Percentiles rank a stretch among this genome's conserved stretches.
These are phyloP conservation scores for Synanthedon vespiformis DNA, from an alignment of 2,888 invertebrate species.

Conservation along the genomic window DNA sequence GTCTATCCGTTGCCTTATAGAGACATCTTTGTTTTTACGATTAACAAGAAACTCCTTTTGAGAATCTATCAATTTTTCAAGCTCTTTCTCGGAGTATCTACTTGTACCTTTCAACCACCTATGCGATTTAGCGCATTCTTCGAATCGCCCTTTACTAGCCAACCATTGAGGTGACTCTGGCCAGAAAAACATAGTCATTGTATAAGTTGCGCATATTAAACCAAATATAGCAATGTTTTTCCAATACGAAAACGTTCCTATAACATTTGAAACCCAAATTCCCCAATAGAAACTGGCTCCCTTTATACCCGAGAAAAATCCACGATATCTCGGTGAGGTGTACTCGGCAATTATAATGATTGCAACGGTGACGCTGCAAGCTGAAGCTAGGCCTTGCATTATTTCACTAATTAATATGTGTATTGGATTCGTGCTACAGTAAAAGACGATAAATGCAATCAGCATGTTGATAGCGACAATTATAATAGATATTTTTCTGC, in stretches of 20 bases:
- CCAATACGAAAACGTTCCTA: constrained; percentile 16
- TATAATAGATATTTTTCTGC: constrained; percentile 19
- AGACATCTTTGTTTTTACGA: constrained; percentile 6
- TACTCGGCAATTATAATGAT: constrained; percentile 21
- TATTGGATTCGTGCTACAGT: constrained; percentile 7
- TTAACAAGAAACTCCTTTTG: constrained; percentile 9
- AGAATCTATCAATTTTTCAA: constrained; percentile 20
- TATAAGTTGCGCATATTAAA: neutral
- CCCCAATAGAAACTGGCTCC: constrained; percentile 21
- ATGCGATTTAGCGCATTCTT: constrained; percentile 26
- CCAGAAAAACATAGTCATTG: constrained; percentile 8
- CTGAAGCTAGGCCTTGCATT: constrained; percentile 18
- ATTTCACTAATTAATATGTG: constrained; percentile 18
- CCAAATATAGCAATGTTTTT: constrained; percentile 9
- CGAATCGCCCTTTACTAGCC: constrained; percentile 29
- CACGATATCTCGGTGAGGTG: constrained; percentile 21
- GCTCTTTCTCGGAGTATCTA: constrained; percentile 21
- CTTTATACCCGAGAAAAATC: constrained; percentile 21
- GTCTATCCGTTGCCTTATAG: constrained; percentile 1
- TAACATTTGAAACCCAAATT: constrained; percentile 17
- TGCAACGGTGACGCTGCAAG: constrained; percentile 13
- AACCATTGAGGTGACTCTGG: constrained; percentile 31
- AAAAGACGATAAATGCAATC: constrained; percentile 12
- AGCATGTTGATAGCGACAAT: constrained; percentile 14
- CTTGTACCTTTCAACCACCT: constrained; percentile 28